Evolutionary conservation across 1,140 invertebrate genomes (phyloP), one percentile per base, ranked within the genome.

Genomic region (Chymomyza costata): DNA sequence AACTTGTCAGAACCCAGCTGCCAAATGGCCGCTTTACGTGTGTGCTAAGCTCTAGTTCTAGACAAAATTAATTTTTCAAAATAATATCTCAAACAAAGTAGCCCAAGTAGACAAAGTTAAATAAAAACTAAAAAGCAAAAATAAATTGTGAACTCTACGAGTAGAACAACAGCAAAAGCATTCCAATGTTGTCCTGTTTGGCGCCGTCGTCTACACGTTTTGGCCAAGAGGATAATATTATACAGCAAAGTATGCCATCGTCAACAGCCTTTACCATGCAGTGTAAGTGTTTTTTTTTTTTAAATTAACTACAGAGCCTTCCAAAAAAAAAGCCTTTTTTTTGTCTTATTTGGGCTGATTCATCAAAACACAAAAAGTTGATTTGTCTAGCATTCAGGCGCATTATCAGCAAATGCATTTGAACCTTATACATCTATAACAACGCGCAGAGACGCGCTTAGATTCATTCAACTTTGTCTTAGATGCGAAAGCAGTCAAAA

Each of bases 181-280:
- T 85, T 85, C 83, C 83, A 85, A 85, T 85, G 83, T 85, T 85
- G 83, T 84, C 83, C 66, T 85, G 83, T 74, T 61, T 85, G 82
- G 61, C 82, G 70, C 83, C 76, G 67, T 78, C 82, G 74, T 81
- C 82, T 66, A 65, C 83, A 73, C 83, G 83, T 83, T 85, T 85
- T 71, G 83, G 83, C 74, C 83, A 84, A 85, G 82, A 85, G 81
- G 83, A 85, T 82, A 82, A 76, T 64, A 85, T 84, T 51, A 80
- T 74, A 68, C 69, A 80, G 66, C 82, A 84, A 78, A 84, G 80
- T 55, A 85, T 85, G 83, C 83, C 83, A 67, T 85, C 81, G 28
- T 74, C 83, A 62, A 74, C 83, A 69, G 80, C 82, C 57, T 85
- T 85, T 61, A 74, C 84, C 55, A 78, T 85, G 80, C 84, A 85